These are phyloP conservation scores for Anoncus sp. DNA, from an alignment of 2,888 invertebrate species.

Conservation along the genomic window DNA sequence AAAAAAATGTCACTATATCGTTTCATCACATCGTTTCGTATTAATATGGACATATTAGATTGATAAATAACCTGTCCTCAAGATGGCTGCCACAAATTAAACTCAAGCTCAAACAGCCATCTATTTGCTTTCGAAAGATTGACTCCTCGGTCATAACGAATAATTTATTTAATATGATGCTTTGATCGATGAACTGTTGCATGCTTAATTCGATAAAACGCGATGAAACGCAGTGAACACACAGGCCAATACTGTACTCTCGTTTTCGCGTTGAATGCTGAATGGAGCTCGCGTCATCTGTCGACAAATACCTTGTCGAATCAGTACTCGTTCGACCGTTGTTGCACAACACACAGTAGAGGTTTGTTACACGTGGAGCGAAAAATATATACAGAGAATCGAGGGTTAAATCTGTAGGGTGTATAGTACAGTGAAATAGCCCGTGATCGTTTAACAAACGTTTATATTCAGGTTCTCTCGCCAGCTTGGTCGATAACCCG, in stretches of 20 bases:
- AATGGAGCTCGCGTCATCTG: slow-evolving; percentile 40
- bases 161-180: neutral
- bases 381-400: slow-evolving; percentile 11
- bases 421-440: slow-evolving; percentile 14
- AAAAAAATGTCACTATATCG: neutral
- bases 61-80: neutral
- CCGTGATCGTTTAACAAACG: slow-evolving; percentile 50
- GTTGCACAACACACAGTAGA: slow-evolving; percentile 31
- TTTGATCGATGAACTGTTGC: neutral
- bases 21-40: neutral
- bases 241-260: neutral
- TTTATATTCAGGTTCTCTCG: slow-evolving; percentile 53
- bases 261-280: slow-evolving; percentile 30
- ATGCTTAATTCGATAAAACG: neutral
- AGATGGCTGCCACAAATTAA: neutral
- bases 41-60: neutral
- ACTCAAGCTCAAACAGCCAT: neutral
- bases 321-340: slow-evolving; percentile 43
- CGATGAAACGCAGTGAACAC: slow-evolving; percentile 1
- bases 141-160: neutral
- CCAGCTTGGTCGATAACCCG: slow-evolving; percentile 26
- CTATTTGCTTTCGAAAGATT: neutral
- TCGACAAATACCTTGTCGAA: slow-evolving; percentile 53
- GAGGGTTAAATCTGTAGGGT: slow-evolving; percentile 28
- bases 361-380: slow-evolving; percentile 44